Evolutionary conservation across 2,888 invertebrate species (phyloP).

Genomic region (Oxycera nigricornis): DNA sequence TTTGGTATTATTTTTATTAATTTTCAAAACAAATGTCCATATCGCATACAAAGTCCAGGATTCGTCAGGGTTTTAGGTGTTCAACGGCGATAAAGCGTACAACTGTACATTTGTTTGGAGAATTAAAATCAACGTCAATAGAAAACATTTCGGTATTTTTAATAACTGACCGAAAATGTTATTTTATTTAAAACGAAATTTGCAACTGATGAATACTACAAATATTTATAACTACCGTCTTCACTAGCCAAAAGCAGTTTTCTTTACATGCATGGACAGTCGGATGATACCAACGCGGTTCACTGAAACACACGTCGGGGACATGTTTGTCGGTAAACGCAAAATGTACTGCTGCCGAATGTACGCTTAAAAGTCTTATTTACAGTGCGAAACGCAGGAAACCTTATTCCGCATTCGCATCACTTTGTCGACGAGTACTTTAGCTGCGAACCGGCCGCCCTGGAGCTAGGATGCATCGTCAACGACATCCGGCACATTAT

Average conservation of each 20-base stretch:
- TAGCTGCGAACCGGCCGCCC: slow-evolving; percentile 93
- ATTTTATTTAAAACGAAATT: no score
- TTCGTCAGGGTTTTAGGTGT: no score
- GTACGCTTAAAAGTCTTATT: slow-evolving; percentile 49
- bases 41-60: no score
- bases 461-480: slow-evolving; percentile 92
- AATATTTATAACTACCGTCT: neutral
- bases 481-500: slow-evolving; percentile 92
- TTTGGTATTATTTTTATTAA: no score
- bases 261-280: slow-evolving; percentile 98
- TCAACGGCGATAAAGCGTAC: no score
- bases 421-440: slow-evolving; percentile 86
- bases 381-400: slow-evolving; percentile 94
- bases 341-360: slow-evolving; percentile 27
- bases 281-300: slow-evolving; percentile 96
- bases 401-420: slow-evolving; percentile 90
- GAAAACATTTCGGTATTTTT: no score
- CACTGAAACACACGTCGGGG: slow-evolving; percentile 94
- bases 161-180: no score
- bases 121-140: no score
- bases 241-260: slow-evolving; percentile 91
- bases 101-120: no score
- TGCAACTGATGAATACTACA: neutral
- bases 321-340: slow-evolving; percentile 91
- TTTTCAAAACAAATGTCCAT: no score